phyloP scores from a whole-genome alignment of 2,113 vertebrate species.

The Taxidea taxus region DNA sequence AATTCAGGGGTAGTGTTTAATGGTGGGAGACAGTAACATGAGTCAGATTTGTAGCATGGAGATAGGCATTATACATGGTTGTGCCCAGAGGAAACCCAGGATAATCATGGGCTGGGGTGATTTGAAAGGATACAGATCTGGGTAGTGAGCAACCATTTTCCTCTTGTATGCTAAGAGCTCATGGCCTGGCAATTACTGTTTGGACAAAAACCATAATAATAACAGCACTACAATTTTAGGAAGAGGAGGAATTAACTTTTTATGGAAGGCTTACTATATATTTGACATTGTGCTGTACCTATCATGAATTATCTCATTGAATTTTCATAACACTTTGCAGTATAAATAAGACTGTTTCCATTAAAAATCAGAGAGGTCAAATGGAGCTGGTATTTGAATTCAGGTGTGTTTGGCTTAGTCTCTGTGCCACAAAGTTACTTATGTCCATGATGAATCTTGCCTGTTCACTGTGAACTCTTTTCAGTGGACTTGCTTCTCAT shows the following conservation, averaged over 20 bases:
- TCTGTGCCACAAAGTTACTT: background rate
- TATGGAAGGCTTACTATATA: background rate
- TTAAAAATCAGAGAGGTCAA: background rate
- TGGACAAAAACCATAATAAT: background rate
- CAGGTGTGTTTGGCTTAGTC: background rate
- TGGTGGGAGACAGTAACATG: background rate
- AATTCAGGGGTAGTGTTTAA: background rate
- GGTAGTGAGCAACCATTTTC: background rate
- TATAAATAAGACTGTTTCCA: background rate
- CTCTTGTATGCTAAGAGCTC: background rate
- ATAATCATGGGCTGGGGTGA: background rate
- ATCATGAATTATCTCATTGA: background rate
- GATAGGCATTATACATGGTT: background rate
- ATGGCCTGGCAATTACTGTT: background rate
- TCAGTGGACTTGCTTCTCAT: background rate
- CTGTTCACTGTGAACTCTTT: background rate
- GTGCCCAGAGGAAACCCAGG: background rate
- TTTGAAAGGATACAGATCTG: constrained; percentile 26
- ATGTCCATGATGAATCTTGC: background rate
- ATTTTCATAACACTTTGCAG: background rate
- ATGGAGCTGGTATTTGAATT: background rate
- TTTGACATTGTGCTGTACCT: background rate
- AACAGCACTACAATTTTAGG: background rate
- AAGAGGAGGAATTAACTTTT: background rate
- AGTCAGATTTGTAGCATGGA: background rate